Evolutionary conservation across 2,888 invertebrate species (phyloP), one percentile per base, ranked within the genome.

Genomic region (Harpagoxenus sublaevis): DNA sequence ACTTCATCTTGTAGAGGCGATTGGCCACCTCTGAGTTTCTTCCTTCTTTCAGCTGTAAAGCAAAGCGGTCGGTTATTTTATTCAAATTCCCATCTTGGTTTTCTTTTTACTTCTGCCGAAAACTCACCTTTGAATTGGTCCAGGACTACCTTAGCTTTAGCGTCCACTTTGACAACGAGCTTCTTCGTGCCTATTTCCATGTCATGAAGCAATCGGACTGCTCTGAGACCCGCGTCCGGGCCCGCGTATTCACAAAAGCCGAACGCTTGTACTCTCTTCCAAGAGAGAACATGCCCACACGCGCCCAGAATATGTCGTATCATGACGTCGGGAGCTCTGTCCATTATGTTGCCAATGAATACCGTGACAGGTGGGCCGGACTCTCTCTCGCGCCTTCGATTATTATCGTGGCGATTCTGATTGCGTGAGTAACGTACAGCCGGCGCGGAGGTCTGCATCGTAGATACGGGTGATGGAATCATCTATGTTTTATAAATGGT

Each of bases 251-350:
- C 99, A 96, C 99, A 99, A 96, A 99, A 99, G 12, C 99, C 99
- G 95, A 99, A 99, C 1, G 98, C 98, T 94, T 99, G 98, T 28
- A 99, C 99, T 85, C 99, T 96, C 95, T 99, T 99, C 99, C 99
- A 99, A 92, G 98, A 98, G 18, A 98, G 96, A 73, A 99, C 99
- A 86, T 97, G 97, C 4, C 99, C 99, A 96, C 99, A 99, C 79
- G 98, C 97, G 93, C 97, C 97, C 77, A 99, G 96, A 94, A 99
- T 97, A 91, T 98, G 98, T 90, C 99, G 97, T 57, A 99, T 97
- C 97, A 99, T 98, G 12, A 97, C 97, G 95, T 99, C 99, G 0
- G 99, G 99, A 60, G 99, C 99, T 91, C 98, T 97, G 91, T 99
- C 98, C 93, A 98, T 98, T 84, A 99, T 99, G 95, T 99, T 99